Evolutionary conservation across 2,797 vertebrate genomes (phyloP), one percentile per base, ranked within the genome.

Genomic region (Syngnathus acus): DNA sequence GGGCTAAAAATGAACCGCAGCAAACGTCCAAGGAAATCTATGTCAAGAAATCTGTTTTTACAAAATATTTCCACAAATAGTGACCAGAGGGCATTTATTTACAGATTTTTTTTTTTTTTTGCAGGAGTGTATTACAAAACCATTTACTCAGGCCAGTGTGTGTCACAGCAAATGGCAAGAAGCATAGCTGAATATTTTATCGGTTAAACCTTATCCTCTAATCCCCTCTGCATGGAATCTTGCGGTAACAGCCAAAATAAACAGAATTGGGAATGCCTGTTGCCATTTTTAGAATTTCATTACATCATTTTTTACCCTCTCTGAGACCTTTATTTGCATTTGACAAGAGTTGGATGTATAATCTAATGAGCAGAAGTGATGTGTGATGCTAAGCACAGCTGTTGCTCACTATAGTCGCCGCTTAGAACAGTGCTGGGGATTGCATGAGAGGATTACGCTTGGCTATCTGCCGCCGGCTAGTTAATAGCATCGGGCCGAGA

Each of bases 401-500:
- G 67, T 73, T 74, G 65, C 68, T 65, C 69, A 55, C 64, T 9
- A 16, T 16, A 16, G 60, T 38, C 59, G 70, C 40, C 47, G 64
- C 50, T 62, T 71, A 37, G 62, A 54, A 66, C 60, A 62, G 68
- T 26, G 23, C 40, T 63, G 64, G 57, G 37, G 66, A 69, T 48
- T 58, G 53, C 65, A 72, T n/a, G 17, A 72, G 26, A 65, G 47
- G 62, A 79, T 73, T 73, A 72, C 64, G 42, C 66, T 55, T 81
- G 80, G 79, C 64, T 64, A 43, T 65, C 62, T 14, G 72, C 77
- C 60, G 13, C 4, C 13, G 60, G 75, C 58, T 66, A 43, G 66
- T 73, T 76, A 77, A 75, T 66, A 65, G 65, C 69, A 59, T 72
- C 64, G 14, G 42, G 39, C 21, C 63, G 64, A 64, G 65, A 70